A percentile compares a stretch with the other conserved stretches of the same genome.
phyloP scores from a whole-genome alignment of 2,797 vertebrate species.

The Synanceia verrucosa region DNA sequence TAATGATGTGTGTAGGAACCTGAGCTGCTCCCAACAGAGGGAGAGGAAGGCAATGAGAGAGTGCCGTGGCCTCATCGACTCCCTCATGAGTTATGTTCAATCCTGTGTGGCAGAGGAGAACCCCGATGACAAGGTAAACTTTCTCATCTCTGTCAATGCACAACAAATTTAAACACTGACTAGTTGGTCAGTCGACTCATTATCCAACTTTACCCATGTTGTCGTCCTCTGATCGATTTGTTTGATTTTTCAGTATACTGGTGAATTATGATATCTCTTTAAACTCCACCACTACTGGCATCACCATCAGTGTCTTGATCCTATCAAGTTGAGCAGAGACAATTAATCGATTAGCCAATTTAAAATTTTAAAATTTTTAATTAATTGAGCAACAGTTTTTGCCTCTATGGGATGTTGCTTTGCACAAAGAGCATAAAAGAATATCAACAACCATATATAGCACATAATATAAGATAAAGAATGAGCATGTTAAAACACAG shows the following conservation, averaged over 20 bases:
- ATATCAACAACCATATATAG: no score
- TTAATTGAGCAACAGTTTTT: no score
- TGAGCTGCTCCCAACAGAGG: conserved; percentile 82
- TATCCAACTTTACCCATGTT: neutral
- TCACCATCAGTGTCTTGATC: neutral
- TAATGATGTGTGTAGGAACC: conserved; percentile 80
- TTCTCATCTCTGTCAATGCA: neutral
- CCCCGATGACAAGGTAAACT: conserved; percentile 88
- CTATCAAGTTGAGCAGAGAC: neutral
- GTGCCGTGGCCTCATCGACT: conserved; percentile 86
- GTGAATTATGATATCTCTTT: neutral
- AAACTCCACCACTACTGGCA: neutral
- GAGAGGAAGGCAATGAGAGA: conserved; percentile 88
- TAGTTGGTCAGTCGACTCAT: neutral
- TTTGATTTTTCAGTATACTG: neutral
- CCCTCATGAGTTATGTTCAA: conserved; percentile 88
- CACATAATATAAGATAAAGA: no score
- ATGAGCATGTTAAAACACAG: no score
- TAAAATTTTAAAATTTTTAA: no score
- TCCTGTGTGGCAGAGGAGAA: conserved; percentile 84
- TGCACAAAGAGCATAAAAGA: no score
- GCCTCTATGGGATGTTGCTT: no score
- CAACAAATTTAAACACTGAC: neutral
- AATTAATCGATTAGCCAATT: neutral
- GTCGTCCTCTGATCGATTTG: neutral